These are phyloP conservation scores for Anthonomus grandis DNA, from an alignment of 1,140 invertebrate genomes.

Conservation along the genomic window DNA sequence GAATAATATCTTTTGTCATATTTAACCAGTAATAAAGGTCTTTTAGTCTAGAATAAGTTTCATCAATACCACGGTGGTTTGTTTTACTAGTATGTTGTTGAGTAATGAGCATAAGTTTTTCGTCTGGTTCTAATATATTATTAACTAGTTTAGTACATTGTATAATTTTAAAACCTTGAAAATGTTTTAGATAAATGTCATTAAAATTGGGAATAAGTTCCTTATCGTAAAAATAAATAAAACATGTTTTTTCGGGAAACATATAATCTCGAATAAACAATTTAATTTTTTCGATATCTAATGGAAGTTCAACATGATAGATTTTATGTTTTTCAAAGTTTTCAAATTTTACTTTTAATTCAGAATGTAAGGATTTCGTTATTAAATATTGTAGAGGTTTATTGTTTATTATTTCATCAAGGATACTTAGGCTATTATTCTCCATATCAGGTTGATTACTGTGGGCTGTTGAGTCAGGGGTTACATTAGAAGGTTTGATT, in stretches of 20 bases:
- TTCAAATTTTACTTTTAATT: conserved; percentile 3
- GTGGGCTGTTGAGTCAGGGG: neutral
- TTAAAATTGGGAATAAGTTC: conserved; percentile 7
- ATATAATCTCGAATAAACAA: neutral
- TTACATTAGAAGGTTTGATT: conserved; percentile 4
- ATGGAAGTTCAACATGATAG: conserved; percentile 2
- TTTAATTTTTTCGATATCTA: neutral
- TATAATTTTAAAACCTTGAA: conserved; percentile 3
- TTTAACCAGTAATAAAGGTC: conserved; percentile 13
- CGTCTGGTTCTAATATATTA: neutral
- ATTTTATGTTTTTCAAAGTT: conserved; percentile 12
- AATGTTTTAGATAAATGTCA: neutral
- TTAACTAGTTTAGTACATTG: neutral
- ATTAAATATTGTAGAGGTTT: conserved; percentile 11
- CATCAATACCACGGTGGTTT: conserved; percentile 24
- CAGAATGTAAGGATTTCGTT: conserved; percentile 3
- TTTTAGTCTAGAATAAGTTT: conserved; percentile 19
- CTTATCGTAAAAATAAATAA: conserved; percentile 8
- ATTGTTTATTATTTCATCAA: conserved; percentile 14
- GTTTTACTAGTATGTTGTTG: conserved; percentile 14
- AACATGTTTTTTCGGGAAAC: neutral
- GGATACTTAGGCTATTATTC: neutral
- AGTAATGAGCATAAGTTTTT: neutral
- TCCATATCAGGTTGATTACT: neutral
- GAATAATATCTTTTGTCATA: conserved; percentile 12